A percentile compares a stretch with the other conserved stretches of the same genome.
Conservation (phyloP, 2,888 invertebrate species). For the Cyrtodaria siliqua region DNA sequence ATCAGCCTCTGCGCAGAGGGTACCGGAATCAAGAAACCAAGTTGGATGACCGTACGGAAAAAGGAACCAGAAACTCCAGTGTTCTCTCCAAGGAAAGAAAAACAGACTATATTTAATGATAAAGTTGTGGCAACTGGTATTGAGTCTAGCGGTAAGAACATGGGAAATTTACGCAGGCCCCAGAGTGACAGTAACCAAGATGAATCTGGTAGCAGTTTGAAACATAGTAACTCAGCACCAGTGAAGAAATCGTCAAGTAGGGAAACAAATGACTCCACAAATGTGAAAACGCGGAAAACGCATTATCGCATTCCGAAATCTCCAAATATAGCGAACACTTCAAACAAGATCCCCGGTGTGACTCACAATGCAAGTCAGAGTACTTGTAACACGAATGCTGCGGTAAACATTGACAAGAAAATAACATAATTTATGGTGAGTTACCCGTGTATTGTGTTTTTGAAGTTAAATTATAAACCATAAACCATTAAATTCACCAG, state of each 20-base stretch:
- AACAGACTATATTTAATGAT: conserved; percentile 65
- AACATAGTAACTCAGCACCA: conserved; percentile 64
- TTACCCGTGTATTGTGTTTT: no score
- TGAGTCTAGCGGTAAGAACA: conserved; percentile 33
- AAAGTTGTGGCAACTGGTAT: conserved; percentile 46
- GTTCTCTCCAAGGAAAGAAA: conserved; percentile 62
- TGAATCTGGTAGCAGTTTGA: conserved; percentile 32
- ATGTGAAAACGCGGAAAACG: conserved; percentile 36
- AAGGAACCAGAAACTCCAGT: conserved; percentile 23
- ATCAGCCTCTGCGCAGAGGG: conserved; percentile 84
- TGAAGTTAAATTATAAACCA: no score
- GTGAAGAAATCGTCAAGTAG: conserved; percentile 61
- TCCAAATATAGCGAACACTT: conserved; percentile 35
- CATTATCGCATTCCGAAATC: conserved; percentile 46
- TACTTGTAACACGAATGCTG: conserved; percentile 51
- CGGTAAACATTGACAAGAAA: conserved; percentile 26
- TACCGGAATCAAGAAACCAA: conserved; percentile 71
- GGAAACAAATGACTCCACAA: conserved; percentile 45
- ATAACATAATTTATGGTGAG: no score
- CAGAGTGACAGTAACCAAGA: conserved; percentile 64
- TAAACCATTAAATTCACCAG: no score
- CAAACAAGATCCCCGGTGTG: conserved; percentile 29
- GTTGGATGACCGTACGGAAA: conserved; percentile 54
- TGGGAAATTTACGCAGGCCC: conserved; percentile 59
- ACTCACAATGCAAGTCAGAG: conserved; percentile 43